Conservation (phyloP, 1,140 invertebrate genomes). For the Drosophila novamexicana region DNA sequence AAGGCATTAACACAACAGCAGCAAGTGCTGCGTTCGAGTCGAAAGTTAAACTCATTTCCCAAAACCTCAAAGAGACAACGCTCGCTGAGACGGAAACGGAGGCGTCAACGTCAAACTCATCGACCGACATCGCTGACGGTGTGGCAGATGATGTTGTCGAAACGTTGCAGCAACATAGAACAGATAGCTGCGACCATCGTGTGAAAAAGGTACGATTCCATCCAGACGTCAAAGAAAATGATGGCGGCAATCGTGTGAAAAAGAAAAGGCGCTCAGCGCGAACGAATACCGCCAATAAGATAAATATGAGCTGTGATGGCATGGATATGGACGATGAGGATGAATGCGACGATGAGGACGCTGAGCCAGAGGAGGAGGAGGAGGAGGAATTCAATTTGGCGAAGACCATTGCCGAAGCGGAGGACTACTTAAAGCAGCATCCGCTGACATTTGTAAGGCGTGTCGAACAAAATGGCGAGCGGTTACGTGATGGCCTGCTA, state of each 20-base stretch:
- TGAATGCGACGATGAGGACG: conserved; percentile 42
- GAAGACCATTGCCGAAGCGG: conserved; percentile 75
- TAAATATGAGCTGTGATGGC: conserved; percentile 54
- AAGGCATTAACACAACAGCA: conserved; percentile 30
- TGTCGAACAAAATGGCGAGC: conserved; percentile 60
- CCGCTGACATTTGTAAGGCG: conserved; percentile 72
- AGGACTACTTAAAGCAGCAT: conserved; percentile 76
- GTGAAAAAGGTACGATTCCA: conserved; percentile 75
- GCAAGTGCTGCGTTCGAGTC: conserved; percentile 70
- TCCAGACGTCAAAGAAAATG: conserved; percentile 74
- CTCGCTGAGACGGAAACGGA: conserved; percentile 49
- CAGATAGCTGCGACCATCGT: conserved; percentile 48
- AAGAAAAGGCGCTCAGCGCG: conserved; percentile 60
- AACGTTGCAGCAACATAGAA: conserved; percentile 16
- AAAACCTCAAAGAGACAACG: conserved; percentile 78
- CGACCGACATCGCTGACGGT: conserved; percentile 5
- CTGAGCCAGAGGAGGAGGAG: conserved; percentile 15
- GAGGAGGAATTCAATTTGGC: conserved; percentile 65
- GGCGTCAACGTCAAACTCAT: conserved; percentile 18
- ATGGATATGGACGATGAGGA: conserved; percentile 59
- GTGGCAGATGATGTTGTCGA: background rate
- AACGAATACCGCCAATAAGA: conserved; percentile 22
- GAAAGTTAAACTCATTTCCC: conserved; percentile 78
- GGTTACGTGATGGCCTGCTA: conserved; percentile 39
- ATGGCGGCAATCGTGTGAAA: conserved; percentile 70